Conservation (phyloP, 2,113 vertebrate genomes). For the Indri indri region DNA sequence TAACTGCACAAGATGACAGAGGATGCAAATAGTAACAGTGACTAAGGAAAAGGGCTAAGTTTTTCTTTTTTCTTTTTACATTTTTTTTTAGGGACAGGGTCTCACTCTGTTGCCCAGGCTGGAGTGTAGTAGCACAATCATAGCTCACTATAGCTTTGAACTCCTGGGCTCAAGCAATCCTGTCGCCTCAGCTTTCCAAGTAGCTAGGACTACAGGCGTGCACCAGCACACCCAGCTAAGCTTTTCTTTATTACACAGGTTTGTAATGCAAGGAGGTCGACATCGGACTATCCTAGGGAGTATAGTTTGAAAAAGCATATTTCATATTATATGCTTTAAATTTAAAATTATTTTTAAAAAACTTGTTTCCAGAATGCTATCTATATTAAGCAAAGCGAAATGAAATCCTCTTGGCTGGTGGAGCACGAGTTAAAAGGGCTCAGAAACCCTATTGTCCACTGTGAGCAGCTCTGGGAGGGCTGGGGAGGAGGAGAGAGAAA, state of each 20-base stretch:
- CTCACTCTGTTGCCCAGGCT: not conserved
- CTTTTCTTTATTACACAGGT: not conserved
- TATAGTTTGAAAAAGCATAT: not conserved
- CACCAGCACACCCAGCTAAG: not conserved
- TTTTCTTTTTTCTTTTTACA: not conserved
- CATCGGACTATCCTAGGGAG: not conserved
- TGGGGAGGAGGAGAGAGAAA: conserved; percentile 6
- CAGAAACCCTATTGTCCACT: not conserved
- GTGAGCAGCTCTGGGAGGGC: not conserved
- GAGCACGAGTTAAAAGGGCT: not conserved
- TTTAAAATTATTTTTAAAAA: not conserved
- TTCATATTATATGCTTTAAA: not conserved
- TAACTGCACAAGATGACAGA: not conserved
- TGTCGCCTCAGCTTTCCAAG: not conserved
- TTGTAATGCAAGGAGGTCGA: not conserved
- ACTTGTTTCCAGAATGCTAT: not conserved
- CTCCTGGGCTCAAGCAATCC: not conserved
- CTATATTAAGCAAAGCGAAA: conserved; percentile 4
- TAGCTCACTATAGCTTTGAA: not conserved
- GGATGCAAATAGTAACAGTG: not conserved
- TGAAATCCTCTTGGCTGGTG: not conserved
- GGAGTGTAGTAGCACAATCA: not conserved
- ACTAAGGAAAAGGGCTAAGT: not conserved
- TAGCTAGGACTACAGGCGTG: not conserved
- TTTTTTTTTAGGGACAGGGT: not conserved